Evolutionary conservation across 92 coral and sea anemone genomes (phyloP), one percentile per base, ranked within the genome.

Genomic region (Scolanthus callimorphus): DNA sequence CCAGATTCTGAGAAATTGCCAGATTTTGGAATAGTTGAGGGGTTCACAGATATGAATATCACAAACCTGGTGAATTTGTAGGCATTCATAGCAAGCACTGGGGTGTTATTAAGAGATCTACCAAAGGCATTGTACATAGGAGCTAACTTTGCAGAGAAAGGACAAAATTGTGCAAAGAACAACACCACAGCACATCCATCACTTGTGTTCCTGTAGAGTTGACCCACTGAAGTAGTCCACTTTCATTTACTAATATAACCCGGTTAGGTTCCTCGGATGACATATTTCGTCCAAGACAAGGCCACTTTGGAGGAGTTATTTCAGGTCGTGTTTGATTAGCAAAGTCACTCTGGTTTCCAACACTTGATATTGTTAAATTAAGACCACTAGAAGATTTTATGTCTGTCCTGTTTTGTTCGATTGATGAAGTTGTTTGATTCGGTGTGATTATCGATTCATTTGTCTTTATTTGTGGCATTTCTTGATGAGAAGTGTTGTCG

Each of bases 61-160:
- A 29, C 44, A 20, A 73, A 94, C 99, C 97, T 89, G 74, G 79
- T 86, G 27, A 88, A 70, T 17, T 80, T 73, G 39, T 94, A 75
- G 12, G 96, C 99, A 74, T 94, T 96, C 17, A 94, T 55, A 13
- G 99, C 99, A 55, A 94, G 27, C 17, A 94, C 39, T 19, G 99
- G 99, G 6, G 91, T 82, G 26, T 80, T 78, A 41, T 66, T 68
- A 29, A 70, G 86, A 11, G 90, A 90, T 44, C 99, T 64, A 6
- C 94, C 99, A 15, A 86, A 73, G 0, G 99, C 99, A 59, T 94
- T 94, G 62, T 84, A 94, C 71, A 81, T 38, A 0, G 99, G 97
- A 11, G 99, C 96, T 50, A 94, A 46, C 8, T 62, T 81, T 0
- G 99, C 94, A 25, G 87, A 84, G 55, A 94, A 94, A 1, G 81